Conservation (phyloP, 2,888 invertebrate species). For the Spilosoma lubricipeda region DNA sequence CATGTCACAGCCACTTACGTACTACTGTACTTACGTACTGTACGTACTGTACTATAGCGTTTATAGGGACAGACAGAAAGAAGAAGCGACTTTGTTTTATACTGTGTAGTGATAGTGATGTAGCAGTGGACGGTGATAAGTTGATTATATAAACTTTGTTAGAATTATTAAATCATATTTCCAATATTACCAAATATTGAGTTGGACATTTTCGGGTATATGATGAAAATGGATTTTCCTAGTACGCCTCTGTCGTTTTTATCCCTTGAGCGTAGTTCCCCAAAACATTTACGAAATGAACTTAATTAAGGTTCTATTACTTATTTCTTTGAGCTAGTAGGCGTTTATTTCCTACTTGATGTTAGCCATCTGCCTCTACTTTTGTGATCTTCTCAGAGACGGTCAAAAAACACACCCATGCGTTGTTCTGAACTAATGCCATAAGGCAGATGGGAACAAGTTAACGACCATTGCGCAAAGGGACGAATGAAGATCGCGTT, state of each 20-base stretch:
- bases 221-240: constrained; percentile 31
- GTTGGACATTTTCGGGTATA: neutral
- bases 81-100: no score
- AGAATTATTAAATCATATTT: constrained; percentile 16
- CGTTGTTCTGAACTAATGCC: neutral
- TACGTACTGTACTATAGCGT: no score
- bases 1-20: no score
- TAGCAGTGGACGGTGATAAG: no score
- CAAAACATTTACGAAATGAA: constrained; percentile 52
- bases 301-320: constrained; percentile 52
- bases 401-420: neutral
- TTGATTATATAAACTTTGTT: no score
- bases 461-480: no score
- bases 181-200: no score
- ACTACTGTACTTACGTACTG: no score
- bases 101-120: no score
- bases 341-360: constrained; percentile 26
- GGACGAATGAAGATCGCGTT: no score
- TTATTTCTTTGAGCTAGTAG: constrained; percentile 36
- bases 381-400: constrained; percentile 10
- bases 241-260: constrained; percentile 26
- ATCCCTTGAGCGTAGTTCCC: constrained; percentile 32
- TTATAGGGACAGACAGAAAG: no score
- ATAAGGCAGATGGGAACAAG: neutral
- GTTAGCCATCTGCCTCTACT: constrained; percentile 26